These are phyloP conservation scores for Falco peregrinus DNA, from an alignment of 2,797 vertebrate genomes.

Conservation along the genomic window DNA sequence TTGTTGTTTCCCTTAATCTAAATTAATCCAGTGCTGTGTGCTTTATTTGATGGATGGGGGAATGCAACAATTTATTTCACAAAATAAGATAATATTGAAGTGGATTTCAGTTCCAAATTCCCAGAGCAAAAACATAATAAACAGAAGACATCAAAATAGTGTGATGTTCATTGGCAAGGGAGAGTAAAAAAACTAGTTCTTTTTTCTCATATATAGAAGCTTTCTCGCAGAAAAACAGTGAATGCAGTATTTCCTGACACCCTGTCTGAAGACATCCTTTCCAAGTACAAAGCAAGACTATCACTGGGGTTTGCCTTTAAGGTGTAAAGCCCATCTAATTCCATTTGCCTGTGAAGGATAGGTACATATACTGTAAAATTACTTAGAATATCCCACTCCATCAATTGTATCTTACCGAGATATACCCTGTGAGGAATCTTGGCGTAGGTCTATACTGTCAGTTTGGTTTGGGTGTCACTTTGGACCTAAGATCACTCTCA, in stretches of 20 bases:
- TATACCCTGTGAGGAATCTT: not conserved
- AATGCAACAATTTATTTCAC: constrained; percentile 30
- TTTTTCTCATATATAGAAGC: not conserved
- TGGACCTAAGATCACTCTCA: not conserved
- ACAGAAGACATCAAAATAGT: constrained; percentile 26
- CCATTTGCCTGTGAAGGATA: not conserved
- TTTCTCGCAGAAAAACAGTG: not conserved
- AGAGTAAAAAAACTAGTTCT: not conserved
- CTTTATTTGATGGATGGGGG: not conserved
- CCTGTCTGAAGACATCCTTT: not conserved
- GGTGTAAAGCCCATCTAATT: not conserved
- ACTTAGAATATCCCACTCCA: not conserved
- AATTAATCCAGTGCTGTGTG: constrained; percentile 30
- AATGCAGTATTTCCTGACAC: not conserved
- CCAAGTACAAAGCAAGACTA: not conserved
- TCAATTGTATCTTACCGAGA: not conserved
- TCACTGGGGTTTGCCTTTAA: not conserved
- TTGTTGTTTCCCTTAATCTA: constrained; percentile 17
- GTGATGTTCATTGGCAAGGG: not conserved
- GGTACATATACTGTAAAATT: not conserved
- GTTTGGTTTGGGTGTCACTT: not conserved
- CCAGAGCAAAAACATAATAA: not conserved
- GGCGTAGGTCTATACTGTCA: not conserved
- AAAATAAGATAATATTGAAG: constrained; percentile 51
- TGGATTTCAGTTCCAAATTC: constrained; percentile 36